Conservation (phyloP, 2,888 invertebrate species). For the Dicyrtomina minuta region DNA sequence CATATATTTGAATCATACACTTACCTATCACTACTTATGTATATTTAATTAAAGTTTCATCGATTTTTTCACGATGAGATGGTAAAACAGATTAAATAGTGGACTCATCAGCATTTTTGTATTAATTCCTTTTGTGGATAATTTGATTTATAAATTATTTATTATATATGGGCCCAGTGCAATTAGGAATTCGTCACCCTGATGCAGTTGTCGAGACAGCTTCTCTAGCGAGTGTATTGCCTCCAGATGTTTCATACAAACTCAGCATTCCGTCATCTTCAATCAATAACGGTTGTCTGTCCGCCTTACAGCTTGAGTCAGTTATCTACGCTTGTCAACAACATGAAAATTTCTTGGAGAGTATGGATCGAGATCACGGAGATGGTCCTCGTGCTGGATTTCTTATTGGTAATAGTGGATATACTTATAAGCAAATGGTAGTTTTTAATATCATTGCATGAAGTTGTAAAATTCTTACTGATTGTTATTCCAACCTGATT, state of each 20-base stretch:
- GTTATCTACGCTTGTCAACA: constrained; percentile 97
- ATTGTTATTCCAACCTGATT: too few relatives aligned
- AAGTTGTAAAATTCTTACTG: too few relatives aligned
- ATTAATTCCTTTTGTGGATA: too few relatives aligned
- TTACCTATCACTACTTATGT: not conserved
- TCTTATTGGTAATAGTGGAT: constrained; percentile 78
- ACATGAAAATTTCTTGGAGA: constrained; percentile 86
- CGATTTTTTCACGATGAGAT: not conserved
- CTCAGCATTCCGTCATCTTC: constrained; percentile 80
- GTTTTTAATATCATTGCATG: too few relatives aligned
- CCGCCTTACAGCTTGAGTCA: constrained; percentile 95
- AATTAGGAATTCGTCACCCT: constrained; percentile 92
- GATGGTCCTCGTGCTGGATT: constrained; percentile 90
- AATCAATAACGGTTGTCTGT: constrained; percentile 80
- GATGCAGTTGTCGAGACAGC: constrained; percentile 99
- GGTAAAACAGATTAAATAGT: too few relatives aligned
- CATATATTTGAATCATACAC: not conserved
- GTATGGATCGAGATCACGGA: too few relatives aligned
- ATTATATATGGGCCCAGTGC: constrained; percentile 67
- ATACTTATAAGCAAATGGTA: too few relatives aligned
- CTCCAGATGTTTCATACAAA: constrained; percentile 87
- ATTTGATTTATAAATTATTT: not conserved
- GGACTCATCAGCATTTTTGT: not conserved
- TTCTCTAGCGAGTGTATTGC: constrained; percentile 91
- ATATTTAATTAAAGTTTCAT: not conserved